Evolutionary conservation across 2,888 invertebrate species (phyloP).

Genomic region (Nymphalis c-album): DNA sequence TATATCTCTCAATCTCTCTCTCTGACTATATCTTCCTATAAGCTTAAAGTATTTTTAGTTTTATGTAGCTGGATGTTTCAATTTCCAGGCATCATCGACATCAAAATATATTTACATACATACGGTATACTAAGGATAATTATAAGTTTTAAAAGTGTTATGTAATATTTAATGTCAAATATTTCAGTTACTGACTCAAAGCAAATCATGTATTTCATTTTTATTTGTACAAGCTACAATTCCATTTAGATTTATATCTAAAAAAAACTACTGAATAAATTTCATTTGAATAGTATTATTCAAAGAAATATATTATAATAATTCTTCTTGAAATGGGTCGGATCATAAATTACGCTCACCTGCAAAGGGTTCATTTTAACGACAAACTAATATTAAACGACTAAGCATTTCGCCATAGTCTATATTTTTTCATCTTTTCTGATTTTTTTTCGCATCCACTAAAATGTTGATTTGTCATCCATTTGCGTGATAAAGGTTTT

Average conservation of each 20-base stretch:
- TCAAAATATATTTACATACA: no score
- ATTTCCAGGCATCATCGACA: no score
- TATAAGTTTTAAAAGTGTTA: background rate
- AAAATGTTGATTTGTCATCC: no score
- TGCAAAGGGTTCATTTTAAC: slow-evolving; percentile 25
- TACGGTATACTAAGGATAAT: no score
- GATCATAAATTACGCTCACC: slow-evolving; percentile 27
- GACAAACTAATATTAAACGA: slow-evolving; percentile 17
- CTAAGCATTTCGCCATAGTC: slow-evolving; percentile 7
- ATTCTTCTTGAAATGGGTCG: slow-evolving; percentile 31
- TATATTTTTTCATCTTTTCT: background rate
- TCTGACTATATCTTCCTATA: no score
- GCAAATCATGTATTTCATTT: background rate
- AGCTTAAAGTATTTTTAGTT: no score
- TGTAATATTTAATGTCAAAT: no score
- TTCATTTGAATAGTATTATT: slow-evolving; percentile 28
- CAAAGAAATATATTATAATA: slow-evolving; percentile 30
- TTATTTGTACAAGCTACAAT: slow-evolving; percentile 7
- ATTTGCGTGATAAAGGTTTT: no score
- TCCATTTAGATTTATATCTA: slow-evolving; percentile 17
- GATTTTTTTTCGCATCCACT: no score
- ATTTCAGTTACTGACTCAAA: background rate
- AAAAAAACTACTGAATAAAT: slow-evolving; percentile 23
- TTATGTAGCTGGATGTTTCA: no score
- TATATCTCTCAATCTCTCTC: no score